phyloP scores from a whole-genome alignment of 2,113 vertebrate genomes.

The Gnathonemus longibarbis region DNA sequence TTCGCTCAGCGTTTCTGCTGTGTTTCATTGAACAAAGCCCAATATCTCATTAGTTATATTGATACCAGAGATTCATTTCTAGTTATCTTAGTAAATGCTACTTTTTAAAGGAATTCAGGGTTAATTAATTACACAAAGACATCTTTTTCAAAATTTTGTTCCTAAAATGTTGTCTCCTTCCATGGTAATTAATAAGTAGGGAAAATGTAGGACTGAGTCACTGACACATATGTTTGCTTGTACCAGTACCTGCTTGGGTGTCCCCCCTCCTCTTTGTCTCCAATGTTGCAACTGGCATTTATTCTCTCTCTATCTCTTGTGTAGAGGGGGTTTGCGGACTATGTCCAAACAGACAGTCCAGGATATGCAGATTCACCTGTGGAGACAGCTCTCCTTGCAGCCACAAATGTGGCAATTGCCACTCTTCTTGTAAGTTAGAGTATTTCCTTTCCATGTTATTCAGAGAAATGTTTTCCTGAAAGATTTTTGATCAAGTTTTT shows the following conservation, averaged over 20 bases:
- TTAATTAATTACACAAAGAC: not conserved
- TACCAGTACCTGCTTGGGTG: not conserved
- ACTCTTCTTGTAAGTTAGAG: constrained; percentile 77
- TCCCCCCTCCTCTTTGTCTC: not conserved
- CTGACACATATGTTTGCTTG: not conserved
- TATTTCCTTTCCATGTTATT: not conserved
- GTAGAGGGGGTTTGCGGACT: constrained; percentile 78
- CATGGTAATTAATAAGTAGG: not conserved
- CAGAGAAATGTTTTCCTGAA: not conserved
- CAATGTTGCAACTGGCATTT: not conserved
- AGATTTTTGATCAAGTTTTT: too few species aligned
- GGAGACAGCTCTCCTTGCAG: constrained; percentile 72
- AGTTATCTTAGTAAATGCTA: too few species aligned
- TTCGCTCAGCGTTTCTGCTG: too few species aligned
- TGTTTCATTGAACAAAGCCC: too few species aligned
- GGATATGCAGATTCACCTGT: constrained; percentile 63
- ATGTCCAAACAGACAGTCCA: constrained; percentile 46
- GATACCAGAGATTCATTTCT: too few species aligned
- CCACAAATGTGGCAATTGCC: constrained; percentile 74
- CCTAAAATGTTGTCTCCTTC: not conserved
- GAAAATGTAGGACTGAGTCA: not conserved
- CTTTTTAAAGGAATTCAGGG: not conserved
- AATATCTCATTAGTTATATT: too few species aligned
- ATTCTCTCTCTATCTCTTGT: constrained; percentile 26
- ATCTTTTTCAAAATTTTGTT: not conserved